These are phyloP conservation scores for Salticus scenicus DNA, from an alignment of 2,888 invertebrate genomes.

Conservation along the genomic window DNA sequence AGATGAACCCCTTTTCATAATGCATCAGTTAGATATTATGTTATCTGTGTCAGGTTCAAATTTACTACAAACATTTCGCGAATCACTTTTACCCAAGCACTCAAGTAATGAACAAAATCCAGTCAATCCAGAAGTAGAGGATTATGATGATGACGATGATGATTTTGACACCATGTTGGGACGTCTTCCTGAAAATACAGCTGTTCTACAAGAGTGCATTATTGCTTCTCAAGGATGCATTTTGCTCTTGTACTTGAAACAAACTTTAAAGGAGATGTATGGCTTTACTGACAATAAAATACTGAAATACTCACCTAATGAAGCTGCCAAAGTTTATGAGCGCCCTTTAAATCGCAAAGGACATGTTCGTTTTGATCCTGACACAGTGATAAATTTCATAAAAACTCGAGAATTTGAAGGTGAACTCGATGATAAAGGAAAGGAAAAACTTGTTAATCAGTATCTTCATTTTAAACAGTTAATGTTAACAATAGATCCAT, in stretches of 20 bases:
- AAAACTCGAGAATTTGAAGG: constrained; percentile 77
- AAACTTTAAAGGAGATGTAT: constrained; percentile 96
- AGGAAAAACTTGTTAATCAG: constrained; percentile 84
- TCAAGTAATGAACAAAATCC: constrained; percentile 70
- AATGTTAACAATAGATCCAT: constrained; percentile 79
- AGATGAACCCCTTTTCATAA: constrained; percentile 98
- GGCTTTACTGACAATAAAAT: constrained; percentile 97
- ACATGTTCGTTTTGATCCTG: constrained; percentile 74
- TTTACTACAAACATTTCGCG: constrained; percentile 94
- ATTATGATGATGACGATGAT: constrained; percentile 93
- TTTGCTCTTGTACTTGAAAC: constrained; percentile 92
- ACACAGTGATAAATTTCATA: constrained; percentile 46
- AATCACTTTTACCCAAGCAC: constrained; percentile 78
- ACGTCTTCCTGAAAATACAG: constrained; percentile 87
- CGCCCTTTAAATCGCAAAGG: constrained; percentile 86
- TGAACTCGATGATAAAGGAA: constrained; percentile 83
- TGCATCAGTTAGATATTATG: constrained; percentile 97
- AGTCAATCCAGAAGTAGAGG: constrained; percentile 70
- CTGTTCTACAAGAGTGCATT: constrained; percentile 89
- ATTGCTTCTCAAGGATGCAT: constrained; percentile 96
- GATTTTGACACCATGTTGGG: constrained; percentile 84
- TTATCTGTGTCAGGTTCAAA: constrained; percentile 97
- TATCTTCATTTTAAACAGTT: constrained; percentile 82
- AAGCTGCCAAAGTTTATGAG: constrained; percentile 95
- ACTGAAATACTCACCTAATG: constrained; percentile 96